These are phyloP conservation scores for Hoplodrina blanda DNA, from an alignment of 2,888 invertebrate species.

Conservation along the genomic window DNA sequence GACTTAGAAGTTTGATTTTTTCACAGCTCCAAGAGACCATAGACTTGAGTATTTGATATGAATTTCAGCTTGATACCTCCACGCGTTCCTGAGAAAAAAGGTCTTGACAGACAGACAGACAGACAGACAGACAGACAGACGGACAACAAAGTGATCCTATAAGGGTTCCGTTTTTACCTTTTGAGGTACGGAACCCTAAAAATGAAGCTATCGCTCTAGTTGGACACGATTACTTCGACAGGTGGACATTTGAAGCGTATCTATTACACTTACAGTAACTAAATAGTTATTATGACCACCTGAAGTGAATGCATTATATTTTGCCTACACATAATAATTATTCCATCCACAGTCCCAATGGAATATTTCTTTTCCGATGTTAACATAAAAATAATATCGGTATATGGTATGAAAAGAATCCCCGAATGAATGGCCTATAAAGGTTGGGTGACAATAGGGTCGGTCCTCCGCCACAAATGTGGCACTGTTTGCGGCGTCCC, in stretches of 20 bases:
- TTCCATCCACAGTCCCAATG: not conserved
- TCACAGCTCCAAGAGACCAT: too few relatives aligned
- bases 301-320: not conserved
- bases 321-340: not conserved
- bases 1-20: too few relatives aligned
- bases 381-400: constrained; percentile 17
- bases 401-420: constrained; percentile 25
- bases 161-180: too few relatives aligned
- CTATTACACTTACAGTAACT: not conserved
- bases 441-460: constrained; percentile 30
- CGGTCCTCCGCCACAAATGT: constrained; percentile 33
- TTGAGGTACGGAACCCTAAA: too few relatives aligned
- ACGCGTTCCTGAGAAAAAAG: too few relatives aligned
- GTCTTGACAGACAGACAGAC: too few relatives aligned
- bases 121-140: too few relatives aligned
- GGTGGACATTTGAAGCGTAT: not conserved
- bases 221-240: too few relatives aligned
- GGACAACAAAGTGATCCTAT: too few relatives aligned
- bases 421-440: constrained; percentile 46
- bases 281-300: not conserved
- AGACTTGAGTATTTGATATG: too few relatives aligned
- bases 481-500: constrained; percentile 35
- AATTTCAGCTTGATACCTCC: too few relatives aligned
- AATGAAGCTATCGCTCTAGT: too few relatives aligned
- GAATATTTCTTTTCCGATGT: constrained; percentile 5